Conservation (phyloP, 1,140 invertebrate genomes). For the Rhopalosiphum padi region DNA sequence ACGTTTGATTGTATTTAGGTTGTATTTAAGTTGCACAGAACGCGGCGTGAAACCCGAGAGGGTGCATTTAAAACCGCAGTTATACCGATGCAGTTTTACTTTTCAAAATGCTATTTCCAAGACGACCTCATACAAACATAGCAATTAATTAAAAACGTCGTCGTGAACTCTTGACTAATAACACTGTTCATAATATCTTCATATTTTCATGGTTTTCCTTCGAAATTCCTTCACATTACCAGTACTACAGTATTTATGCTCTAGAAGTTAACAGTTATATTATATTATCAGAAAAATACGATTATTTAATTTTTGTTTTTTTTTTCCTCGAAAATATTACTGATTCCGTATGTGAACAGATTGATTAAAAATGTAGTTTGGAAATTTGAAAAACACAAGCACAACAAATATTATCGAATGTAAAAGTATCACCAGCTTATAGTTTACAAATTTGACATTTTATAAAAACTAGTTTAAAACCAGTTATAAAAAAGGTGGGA, state of each 20-base stretch:
- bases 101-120: background rate
- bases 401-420: background rate
- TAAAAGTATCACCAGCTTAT: background rate
- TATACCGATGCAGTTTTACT: background rate
- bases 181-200: too few relatives aligned
- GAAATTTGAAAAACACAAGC: background rate
- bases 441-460: background rate
- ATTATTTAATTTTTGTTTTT: too few relatives aligned
- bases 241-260: background rate
- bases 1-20: background rate
- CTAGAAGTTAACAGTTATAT: too few relatives aligned
- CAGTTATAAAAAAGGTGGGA: background rate
- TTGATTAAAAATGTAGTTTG: background rate
- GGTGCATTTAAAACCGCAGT: background rate
- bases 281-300: too few relatives aligned
- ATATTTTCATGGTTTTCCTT: background rate
- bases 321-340: background rate
- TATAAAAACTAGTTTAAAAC: background rate
- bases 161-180: too few relatives aligned
- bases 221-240: background rate
- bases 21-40: background rate
- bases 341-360: background rate
- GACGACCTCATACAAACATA: background rate
- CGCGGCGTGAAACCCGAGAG: background rate
- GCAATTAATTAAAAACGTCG: background rate